A percentile compares a stretch with the other conserved stretches of the same genome.
Evolutionary conservation across 2,888 invertebrate genomes (phyloP).

Genomic region (Drosophila lacicola): DNA sequence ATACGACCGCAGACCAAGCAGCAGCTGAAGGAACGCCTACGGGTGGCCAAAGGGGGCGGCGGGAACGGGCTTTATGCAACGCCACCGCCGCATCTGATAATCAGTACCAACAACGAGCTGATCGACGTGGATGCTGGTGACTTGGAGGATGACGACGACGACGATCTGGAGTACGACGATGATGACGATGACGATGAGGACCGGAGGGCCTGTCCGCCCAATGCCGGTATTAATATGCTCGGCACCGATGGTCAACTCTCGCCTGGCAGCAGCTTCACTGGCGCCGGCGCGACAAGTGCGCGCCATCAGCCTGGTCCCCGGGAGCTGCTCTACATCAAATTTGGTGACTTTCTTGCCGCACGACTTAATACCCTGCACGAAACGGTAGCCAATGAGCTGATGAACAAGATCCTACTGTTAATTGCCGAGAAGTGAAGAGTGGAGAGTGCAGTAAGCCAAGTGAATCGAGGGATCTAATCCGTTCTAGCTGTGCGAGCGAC

Average conservation of each 20-base stretch:
- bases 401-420: constrained; percentile 82
- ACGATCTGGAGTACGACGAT: constrained; percentile 67
- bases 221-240: constrained; percentile 41
- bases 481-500: not conserved
- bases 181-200: constrained; percentile 51
- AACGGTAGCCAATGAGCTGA: constrained; percentile 82
- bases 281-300: constrained; percentile 32
- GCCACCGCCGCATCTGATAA: constrained; percentile 61
- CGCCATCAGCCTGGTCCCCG: constrained; percentile 68
- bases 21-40: constrained; percentile 63
- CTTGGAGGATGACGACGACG: constrained; percentile 67
- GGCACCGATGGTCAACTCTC: constrained; percentile 49
- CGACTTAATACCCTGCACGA: constrained; percentile 83
- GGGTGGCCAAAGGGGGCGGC: constrained; percentile 27
- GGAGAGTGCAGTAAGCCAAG: not conserved
- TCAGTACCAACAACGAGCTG: constrained; percentile 72
- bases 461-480: constrained; percentile 27
- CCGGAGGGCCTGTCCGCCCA: constrained; percentile 31
- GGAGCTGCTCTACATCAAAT: constrained; percentile 82
- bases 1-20: constrained; percentile 69
- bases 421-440: constrained; percentile 79
- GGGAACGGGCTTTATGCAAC: constrained; percentile 48
- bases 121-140: constrained; percentile 75
- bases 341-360: constrained; percentile 83
- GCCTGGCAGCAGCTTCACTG: constrained; percentile 61